These are phyloP conservation scores for Euthynnus affinis DNA, from an alignment of 2,797 vertebrate genomes.

Conservation along the genomic window DNA sequence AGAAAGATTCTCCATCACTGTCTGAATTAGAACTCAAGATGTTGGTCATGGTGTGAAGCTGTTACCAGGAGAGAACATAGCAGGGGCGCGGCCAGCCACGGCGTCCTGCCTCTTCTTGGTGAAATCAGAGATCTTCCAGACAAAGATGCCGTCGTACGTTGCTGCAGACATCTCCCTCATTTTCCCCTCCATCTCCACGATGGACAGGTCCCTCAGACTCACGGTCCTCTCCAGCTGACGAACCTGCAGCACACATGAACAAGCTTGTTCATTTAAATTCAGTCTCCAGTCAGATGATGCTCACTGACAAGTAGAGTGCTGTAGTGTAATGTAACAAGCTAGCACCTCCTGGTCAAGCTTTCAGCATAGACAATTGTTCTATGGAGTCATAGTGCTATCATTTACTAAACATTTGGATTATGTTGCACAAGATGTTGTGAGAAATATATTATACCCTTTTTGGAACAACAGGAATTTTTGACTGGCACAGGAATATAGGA, in stretches of 20 bases:
- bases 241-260: slow-evolving; percentile 83
- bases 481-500: too few species aligned
- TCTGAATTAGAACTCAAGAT: not conserved
- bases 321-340: not conserved
- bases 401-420: not conserved
- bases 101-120: slow-evolving; percentile 96
- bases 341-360: not conserved
- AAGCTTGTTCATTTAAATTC: not conserved
- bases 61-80: slow-evolving; percentile 98
- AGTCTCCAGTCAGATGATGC: not conserved
- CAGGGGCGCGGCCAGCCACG: slow-evolving; percentile 91
- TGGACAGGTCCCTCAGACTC: slow-evolving; percentile 93
- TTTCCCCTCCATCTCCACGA: slow-evolving; percentile 95
- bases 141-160: slow-evolving; percentile 93
- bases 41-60: not conserved
- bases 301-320: not conserved
- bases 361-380: not conserved
- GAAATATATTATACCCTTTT: not conserved
- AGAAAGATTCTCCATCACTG: not conserved
- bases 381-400: not conserved
- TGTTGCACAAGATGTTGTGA: not conserved
- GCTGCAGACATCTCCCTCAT: slow-evolving; percentile 92
- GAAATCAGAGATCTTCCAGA: slow-evolving; percentile 98
- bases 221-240: slow-evolving; percentile 96
- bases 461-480: too few species aligned